Evolutionary conservation across 2,113 vertebrate species (phyloP), one percentile per base, ranked within the genome.

Genomic region (Oreochromis tanganicae): DNA sequence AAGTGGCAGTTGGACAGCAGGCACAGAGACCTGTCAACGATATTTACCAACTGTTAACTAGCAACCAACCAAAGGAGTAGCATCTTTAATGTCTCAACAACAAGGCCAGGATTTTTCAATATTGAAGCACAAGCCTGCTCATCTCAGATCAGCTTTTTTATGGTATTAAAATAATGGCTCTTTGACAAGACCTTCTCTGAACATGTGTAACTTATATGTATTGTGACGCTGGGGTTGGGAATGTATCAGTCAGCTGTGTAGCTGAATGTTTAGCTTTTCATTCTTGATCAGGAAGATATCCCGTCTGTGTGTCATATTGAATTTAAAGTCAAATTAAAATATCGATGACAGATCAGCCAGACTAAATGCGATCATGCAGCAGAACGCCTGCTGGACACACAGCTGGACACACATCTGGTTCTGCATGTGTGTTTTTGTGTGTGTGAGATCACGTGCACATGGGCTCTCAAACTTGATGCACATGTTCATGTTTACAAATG

Each of bases 331-430:
- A 41, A 24, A 73, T 48, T n/a, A 41, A 27, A 59, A 83, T 38
- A 52, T 75, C 2, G 17, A 19, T 27, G 14, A 32, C 32, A 55
- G 7, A 85, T 38, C 17, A 56, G 17, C 7, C 41, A 10, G 83
- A 55, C 50, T 27, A 24, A 80, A 63, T 34, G 3, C 32, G 10
- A 61, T 19, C 54, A 36, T 24, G 81, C 9, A 4, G 71, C 29
- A 52, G 11, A 34, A 71, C 0, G n/a, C 50, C 81, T 81, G 82
- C 61, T 81, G 79, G 32, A 73, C 57, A 56, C 68, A 84, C 86
- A 83, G 34, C 63, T 84, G 81, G 54, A 80, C 61, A 19, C 48
- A 82, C 85, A 87, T 85, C 63, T 90, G 82, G 54, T 86, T 78
- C 36, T 52, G 27, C 68, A 50, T 57, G 43, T 54, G 54, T 63